Evolutionary conservation across 1,140 invertebrate species (phyloP), one percentile per base, ranked within the genome.

Genomic region (Macrobrachium nipponense): DNA sequence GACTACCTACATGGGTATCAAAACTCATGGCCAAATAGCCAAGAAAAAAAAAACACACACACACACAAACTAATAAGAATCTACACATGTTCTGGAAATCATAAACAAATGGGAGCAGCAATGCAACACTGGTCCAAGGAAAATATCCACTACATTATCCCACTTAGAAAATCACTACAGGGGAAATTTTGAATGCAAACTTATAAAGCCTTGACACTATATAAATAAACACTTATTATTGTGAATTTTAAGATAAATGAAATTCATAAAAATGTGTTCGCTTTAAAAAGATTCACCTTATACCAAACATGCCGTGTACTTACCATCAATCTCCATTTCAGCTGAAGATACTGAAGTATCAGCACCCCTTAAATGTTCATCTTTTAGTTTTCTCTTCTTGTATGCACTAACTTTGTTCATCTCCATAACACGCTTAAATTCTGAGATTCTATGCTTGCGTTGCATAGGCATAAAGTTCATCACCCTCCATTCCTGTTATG

Each of bases 311-410:
- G 18, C 18, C 6, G 6, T n/a, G 10, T 36, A 43, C 77, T 62
- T 80, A 86, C 83, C 77, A 70, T 86, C 83, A 18, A 86, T 66
- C 15, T 86, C 83, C 83, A 86, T 86, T 51, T 80, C 83, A 58
- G 43, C 27, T 20, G 44, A n/a, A 36, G 44, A 51, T 62, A 23
- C 61, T 64, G n/a, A 44, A 18, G 68, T 23, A n/a, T 27, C 73
- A 27, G 60, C 64, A 36, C 58, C 44, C 43, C 68, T 86, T 43
- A 79, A 23, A n/a, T 68, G 27, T 17, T 60, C 36, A 36, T 15
- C 77, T 18, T 80, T 79, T 0, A 86, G 66, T 73, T 86, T 86
- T 68, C 73, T 86, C 58, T 86, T 86, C 23, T 72, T 79, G 44
- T 86, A 86, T 36, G 83, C 83, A 59, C 80, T 44, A 44, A 76